phyloP scores from a whole-genome alignment of 2,113 vertebrate genomes.

The Lates calcarifer region DNA sequence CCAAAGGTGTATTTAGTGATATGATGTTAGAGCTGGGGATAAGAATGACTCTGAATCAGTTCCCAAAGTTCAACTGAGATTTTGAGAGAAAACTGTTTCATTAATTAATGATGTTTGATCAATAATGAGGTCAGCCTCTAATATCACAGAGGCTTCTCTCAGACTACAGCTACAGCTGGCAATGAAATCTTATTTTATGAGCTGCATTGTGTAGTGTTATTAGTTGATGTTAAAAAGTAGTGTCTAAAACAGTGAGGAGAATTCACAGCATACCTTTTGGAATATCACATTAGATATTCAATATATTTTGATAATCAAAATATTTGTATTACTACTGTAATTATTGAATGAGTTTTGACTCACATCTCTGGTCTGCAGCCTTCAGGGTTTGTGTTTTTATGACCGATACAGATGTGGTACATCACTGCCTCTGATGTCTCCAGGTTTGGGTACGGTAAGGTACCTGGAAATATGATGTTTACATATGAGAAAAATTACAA shows the following conservation, averaged over 20 bases:
- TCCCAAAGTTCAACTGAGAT: background rate
- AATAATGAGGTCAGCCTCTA: background rate
- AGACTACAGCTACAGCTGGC: too few relatives aligned
- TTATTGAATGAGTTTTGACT: slow-evolving; percentile 42
- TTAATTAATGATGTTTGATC: background rate
- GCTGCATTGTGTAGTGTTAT: too few relatives aligned
- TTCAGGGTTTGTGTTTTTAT: slow-evolving; percentile 78
- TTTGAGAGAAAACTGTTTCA: background rate
- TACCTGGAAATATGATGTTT: slow-evolving; percentile 64
- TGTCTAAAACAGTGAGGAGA: too few relatives aligned
- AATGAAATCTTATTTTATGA: too few relatives aligned
- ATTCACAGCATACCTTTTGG: background rate
- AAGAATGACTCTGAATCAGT: background rate
- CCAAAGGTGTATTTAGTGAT: background rate
- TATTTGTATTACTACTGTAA: too few relatives aligned
- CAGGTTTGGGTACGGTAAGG: slow-evolving; percentile 80
- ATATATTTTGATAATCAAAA: too few relatives aligned
- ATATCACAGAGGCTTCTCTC: too few relatives aligned
- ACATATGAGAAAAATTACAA: background rate
- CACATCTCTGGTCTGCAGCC: slow-evolving; percentile 83
- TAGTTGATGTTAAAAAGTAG: too few relatives aligned
- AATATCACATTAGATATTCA: background rate
- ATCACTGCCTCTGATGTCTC: slow-evolving; percentile 81
- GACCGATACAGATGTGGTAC: slow-evolving; percentile 81
- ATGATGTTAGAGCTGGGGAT: background rate